phyloP scores from a whole-genome alignment of 2,888 invertebrate genomes.

The Zaprionus lineosus region DNA sequence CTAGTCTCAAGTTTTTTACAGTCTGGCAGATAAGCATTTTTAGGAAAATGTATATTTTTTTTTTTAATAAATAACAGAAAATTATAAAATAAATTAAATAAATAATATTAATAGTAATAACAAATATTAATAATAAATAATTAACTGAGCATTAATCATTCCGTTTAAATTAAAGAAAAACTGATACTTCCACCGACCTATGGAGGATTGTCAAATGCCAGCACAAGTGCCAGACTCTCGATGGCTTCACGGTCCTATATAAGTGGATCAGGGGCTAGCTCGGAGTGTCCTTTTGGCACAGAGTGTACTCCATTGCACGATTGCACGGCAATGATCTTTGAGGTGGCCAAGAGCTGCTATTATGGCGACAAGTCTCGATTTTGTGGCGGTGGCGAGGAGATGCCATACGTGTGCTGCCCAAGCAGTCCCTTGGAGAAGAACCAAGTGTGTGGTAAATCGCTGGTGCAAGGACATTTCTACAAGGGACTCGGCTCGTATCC shows the following conservation, averaged over 20 bases:
- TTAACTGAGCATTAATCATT: too few relatives aligned
- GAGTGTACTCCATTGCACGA: slow-evolving; percentile 82
- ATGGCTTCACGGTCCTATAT: slow-evolving; percentile 72
- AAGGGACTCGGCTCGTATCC: slow-evolving; percentile 89
- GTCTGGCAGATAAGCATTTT: too few relatives aligned
- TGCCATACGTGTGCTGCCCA: slow-evolving; percentile 83
- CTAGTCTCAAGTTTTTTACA: too few relatives aligned
- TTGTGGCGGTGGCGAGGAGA: slow-evolving; percentile 81
- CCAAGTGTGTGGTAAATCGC: slow-evolving; percentile 86
- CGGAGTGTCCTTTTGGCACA: slow-evolving; percentile 78
- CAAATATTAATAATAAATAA: too few relatives aligned
- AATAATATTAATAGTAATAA: too few relatives aligned
- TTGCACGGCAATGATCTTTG: slow-evolving; percentile 81
- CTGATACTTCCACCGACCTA: slow-evolving; percentile 40
- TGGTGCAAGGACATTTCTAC: slow-evolving; percentile 87
- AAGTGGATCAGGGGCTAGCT: slow-evolving; percentile 42
- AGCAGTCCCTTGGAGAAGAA: slow-evolving; percentile 82
- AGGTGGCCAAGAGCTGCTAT: slow-evolving; percentile 82
- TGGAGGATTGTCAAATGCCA: slow-evolving; percentile 9
- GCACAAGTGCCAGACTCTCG: slow-evolving; percentile 51
- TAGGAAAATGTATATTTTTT: too few relatives aligned
- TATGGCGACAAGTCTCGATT: slow-evolving; percentile 82
- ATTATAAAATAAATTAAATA: too few relatives aligned
- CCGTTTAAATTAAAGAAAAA: too few relatives aligned
- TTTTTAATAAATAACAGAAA: too few relatives aligned